Conservation (phyloP, 2,888 invertebrate genomes). For the Buathra laborator region DNA sequence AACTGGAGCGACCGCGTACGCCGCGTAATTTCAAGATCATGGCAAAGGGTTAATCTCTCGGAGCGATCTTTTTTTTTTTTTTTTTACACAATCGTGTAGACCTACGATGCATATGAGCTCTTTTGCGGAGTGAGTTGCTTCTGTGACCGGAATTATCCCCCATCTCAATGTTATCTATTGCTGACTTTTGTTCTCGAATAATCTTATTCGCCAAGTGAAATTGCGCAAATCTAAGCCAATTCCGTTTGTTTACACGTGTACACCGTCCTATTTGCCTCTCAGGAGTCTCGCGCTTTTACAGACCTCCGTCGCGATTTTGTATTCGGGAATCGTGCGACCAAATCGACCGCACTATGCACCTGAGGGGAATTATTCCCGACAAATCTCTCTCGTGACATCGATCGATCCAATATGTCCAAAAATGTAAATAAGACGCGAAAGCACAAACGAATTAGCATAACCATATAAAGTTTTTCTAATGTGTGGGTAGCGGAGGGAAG, state of each 20-base stretch:
- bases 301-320: conserved; percentile 35
- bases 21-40: conserved; percentile 78
- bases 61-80: conserved; percentile 33
- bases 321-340: conserved; percentile 41
- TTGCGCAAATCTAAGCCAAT: conserved; percentile 31
- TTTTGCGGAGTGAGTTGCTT: conserved; percentile 22
- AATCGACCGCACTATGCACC: conserved; percentile 51
- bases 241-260: not conserved
- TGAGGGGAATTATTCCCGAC: not conserved
- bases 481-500: too few relatives aligned
- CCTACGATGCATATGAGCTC: conserved; percentile 5
- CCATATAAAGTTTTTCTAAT: too few relatives aligned
- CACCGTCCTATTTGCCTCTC: not conserved
- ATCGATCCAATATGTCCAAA: conserved; percentile 4
- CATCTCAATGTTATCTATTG: conserved; percentile 2
- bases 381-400: not conserved
- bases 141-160: conserved; percentile 33
- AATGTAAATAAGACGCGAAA: not conserved
- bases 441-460: not conserved
- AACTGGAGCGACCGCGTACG: conserved; percentile 73
- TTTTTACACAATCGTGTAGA: not conserved
- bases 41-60: conserved; percentile 73
- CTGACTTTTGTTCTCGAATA: conserved; percentile 29
- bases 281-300: conserved; percentile 13
- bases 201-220: conserved; percentile 47